A percentile compares a stretch with the other conserved stretches of the same genome.
Conservation (phyloP, 1,140 invertebrate genomes). For the Heliconius himera region DNA sequence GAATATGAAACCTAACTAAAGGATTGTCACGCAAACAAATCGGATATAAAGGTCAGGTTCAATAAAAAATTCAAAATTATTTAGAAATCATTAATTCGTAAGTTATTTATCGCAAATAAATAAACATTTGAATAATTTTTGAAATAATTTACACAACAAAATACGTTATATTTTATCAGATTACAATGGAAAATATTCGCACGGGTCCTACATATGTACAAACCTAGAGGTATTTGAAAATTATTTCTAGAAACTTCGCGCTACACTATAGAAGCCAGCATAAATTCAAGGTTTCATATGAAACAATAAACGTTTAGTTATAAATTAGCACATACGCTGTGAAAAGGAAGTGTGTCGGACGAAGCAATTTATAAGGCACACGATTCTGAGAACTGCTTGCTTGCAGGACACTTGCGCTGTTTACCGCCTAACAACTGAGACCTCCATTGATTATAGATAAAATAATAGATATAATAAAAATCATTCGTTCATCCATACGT, state of each 20-base stretch:
- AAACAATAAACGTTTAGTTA: slow-evolving; percentile 13
- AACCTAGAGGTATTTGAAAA: neutral
- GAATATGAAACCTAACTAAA: too few species aligned
- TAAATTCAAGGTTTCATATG: slow-evolving; percentile 10
- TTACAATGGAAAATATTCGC: neutral
- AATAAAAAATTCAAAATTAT: too few species aligned
- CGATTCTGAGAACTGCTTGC: slow-evolving; percentile 53
- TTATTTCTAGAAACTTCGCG: neutral
- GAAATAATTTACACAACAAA: neutral
- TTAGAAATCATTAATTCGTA: too few species aligned
- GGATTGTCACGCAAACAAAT: too few species aligned
- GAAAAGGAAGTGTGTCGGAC: slow-evolving; percentile 40
- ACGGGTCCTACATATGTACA: neutral
- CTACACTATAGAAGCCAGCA: neutral
- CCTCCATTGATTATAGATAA: neutral
- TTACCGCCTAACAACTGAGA: slow-evolving; percentile 18
- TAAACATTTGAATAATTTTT: too few species aligned
- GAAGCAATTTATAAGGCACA: slow-evolving; percentile 52
- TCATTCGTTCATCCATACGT: too few species aligned
- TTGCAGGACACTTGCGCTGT: slow-evolving; percentile 44
- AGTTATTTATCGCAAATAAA: too few species aligned
- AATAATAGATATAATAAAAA: neutral
- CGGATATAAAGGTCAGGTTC: too few species aligned
- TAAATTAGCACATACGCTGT: slow-evolving; percentile 9
- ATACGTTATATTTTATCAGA: neutral